Percentiles rank a stretch among this genome's conserved stretches.
Conservation (phyloP, 2,888 invertebrate species). For the Halictus ligatus region DNA sequence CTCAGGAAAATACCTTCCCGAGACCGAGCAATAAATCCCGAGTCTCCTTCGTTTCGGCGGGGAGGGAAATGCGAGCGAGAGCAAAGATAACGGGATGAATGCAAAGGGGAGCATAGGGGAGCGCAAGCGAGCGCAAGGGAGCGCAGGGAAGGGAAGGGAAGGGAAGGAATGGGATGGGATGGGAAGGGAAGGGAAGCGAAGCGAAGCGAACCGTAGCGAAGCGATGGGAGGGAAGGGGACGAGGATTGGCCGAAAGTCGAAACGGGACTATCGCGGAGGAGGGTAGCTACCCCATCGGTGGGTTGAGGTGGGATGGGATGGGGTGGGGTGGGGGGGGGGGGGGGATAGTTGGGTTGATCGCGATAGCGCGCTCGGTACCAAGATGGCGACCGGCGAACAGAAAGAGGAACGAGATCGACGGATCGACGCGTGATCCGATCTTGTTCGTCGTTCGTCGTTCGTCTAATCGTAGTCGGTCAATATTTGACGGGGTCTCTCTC, state of each 20-base stretch:
- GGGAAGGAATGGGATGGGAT: neutral
- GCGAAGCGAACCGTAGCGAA: neutral
- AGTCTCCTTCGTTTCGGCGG: neutral
- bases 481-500: slow-evolving; percentile 68
- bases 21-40: slow-evolving; percentile 12
- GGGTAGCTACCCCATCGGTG: neutral
- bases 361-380: slow-evolving; percentile 12
- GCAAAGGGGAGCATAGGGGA: neutral
- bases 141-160: neutral
- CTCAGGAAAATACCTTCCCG: neutral
- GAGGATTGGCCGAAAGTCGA: neutral
- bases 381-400: slow-evolving; percentile 32
- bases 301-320: no score
- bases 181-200: neutral
- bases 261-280: neutral
- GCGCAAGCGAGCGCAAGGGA: no score
- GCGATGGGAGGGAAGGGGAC: neutral
- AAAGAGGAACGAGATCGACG: neutral
- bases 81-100: neutral
- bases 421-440: slow-evolving; percentile 19
- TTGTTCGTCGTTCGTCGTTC: slow-evolving; percentile 5
- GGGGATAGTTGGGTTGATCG: neutral
- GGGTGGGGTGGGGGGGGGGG: no score
- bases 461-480: slow-evolving; percentile 67
- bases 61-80: neutral